Evolutionary conservation across 2,797 vertebrate genomes (phyloP), one percentile per base, ranked within the genome.

Genomic region (Oreonectes daqikongensis): DNA sequence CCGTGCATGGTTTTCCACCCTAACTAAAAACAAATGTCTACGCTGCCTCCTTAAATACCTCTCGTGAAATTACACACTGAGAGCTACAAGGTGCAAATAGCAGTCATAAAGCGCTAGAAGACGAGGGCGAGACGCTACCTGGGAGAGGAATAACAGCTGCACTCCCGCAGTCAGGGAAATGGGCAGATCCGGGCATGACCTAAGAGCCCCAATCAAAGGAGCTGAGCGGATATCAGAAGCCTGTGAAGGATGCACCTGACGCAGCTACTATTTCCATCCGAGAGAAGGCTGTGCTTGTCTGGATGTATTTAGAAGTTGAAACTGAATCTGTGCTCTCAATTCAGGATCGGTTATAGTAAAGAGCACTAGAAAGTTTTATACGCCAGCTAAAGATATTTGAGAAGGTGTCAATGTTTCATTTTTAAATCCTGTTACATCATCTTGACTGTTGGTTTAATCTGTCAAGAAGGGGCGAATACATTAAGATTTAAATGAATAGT

Each of bases 111-210:
- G 87, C 80, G 44, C 4, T 61, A 68, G 72, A 60, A 50, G 69
- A 60, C 59, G 24, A 65, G 52, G 83, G 88, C 86, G 87, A 87
- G 91, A 88, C 83, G 87, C 90, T 89, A 90, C 91, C 91, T 93
- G 91, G 89, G 90, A 92, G 90, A 90, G 89, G 87, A 78, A 88
- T 88, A 90, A 92, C 91, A 93, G 90, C 90, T 92, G 92, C 90
- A 87, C 84, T 87, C 84, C 85, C 60, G 85, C 61, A 60, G 53
- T 15, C 85, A 85, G 90, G 88, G 88, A 87, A 75, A 75, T 9
- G 87, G 89, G 87, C 86, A 67, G 89, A 91, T 90, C 84, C 87
- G 87, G 91, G 89, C 92, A 90, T 79, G 90, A 89, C 75, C 75
- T 53, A 88, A 83, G 5, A 64, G 88, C 87, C 90, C 80, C 90